Percentiles rank a stretch among this genome's conserved stretches.
Evolutionary conservation across 2,888 invertebrate species (phyloP).

Genomic region (Xanthia icteritia): DNA sequence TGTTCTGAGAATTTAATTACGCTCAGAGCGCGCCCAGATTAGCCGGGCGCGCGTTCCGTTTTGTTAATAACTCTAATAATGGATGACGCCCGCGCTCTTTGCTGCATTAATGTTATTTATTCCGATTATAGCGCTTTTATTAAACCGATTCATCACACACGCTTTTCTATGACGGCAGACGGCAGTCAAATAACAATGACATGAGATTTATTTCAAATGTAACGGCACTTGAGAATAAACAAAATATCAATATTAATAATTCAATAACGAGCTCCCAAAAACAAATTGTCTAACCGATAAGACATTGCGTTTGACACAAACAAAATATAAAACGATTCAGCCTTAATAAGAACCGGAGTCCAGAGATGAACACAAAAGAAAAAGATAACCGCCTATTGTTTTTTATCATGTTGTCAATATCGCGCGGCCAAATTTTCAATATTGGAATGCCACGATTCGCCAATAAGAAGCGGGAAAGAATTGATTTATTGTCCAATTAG

Average conservation of each 20-base stretch:
- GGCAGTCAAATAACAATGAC: conserved; percentile 47
- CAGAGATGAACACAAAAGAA: conserved; percentile 90
- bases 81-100: conserved; percentile 84
- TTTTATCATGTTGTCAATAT: conserved; percentile 91
- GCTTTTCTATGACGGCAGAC: conserved; percentile 46
- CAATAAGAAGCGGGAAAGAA: conserved; percentile 90
- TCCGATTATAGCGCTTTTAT: conserved; percentile 73
- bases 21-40: conserved; percentile 86
- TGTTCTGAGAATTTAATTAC: conserved; percentile 90
- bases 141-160: conserved; percentile 69
- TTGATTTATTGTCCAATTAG: conserved; percentile 91
- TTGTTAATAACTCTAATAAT: conserved; percentile 89
- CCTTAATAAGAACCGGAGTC: conserved; percentile 88
- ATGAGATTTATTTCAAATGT: conserved; percentile 67
- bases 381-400: conserved; percentile 89
- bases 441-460: conserved; percentile 90
- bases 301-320: conserved; percentile 84
- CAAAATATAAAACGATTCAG: conserved; percentile 86
- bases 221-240: conserved; percentile 71
- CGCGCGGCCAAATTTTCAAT: conserved; percentile 91
- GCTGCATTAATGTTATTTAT: conserved; percentile 75
- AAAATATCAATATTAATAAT: conserved; percentile 86
- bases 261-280: conserved; percentile 88
- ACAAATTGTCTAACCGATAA: conserved; percentile 90
- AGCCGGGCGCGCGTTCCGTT: conserved; percentile 86